Evolutionary conservation across 2,113 vertebrate genomes (phyloP).

Genomic region (Brachypteracias leptosomus): DNA sequence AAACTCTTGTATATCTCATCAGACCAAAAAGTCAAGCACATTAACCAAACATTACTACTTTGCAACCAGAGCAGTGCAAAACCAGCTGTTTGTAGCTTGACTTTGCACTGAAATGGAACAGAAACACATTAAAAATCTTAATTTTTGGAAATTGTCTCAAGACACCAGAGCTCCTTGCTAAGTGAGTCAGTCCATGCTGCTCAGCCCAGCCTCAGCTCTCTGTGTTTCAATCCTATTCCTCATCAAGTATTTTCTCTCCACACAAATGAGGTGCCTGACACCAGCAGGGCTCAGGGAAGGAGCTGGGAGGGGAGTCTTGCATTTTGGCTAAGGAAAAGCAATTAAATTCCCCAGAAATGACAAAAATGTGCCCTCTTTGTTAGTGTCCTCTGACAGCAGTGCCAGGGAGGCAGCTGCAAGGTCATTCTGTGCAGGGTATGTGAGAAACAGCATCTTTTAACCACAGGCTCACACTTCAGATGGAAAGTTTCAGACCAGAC

Average conservation of each 20-base stretch:
- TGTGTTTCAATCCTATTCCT: neutral
- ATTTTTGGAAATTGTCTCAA: neutral
- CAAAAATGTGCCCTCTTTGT: neutral
- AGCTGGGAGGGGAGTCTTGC: neutral
- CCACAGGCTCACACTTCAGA: neutral
- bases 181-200: neutral
- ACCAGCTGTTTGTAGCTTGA: neutral
- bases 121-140: neutral
- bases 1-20: neutral
- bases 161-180: neutral
- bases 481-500: neutral
- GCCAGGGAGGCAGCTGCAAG: neutral
- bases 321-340: neutral
- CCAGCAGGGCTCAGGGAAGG: neutral
- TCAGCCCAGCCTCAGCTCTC: neutral
- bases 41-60: neutral
- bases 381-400: neutral
- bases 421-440: neutral
- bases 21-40: rapidly evolving
- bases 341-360: neutral
- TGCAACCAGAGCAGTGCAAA: neutral
- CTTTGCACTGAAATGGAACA: neutral
- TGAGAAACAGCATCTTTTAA: neutral
- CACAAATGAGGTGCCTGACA: neutral
- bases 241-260: neutral